Evolutionary conservation across 2,113 vertebrate species (phyloP), one percentile per base, ranked within the genome.

Genomic region (Rhinogobius similis): DNA sequence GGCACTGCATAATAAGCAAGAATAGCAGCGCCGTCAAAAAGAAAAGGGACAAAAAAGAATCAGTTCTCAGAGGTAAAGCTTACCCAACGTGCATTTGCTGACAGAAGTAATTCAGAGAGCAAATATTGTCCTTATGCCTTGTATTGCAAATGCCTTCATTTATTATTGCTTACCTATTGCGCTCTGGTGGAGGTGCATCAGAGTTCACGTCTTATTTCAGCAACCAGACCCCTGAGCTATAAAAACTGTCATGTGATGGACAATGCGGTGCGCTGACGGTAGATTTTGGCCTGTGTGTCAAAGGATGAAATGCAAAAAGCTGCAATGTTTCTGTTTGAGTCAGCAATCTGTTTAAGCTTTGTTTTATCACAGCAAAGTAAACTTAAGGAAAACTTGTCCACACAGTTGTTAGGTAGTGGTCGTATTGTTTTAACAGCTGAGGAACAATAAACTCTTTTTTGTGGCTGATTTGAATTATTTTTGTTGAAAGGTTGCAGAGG

Each of bases 1-100:
- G 89, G 78, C 89, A 89, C 86, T 82, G 91, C 91, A 89, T 91
- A 89, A 88, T 90, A 88, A 90, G 88, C 86, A 79, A 82, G 84
- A 88, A 82, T 80, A 87, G 79, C 82, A 81, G 82, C 61, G 52
- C 77, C 74, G 82, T 58, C 63, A 76, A 71, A 39, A 53, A 0
- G 56, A 46, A 26, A n/a, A 55, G 61, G 32, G 27, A 62, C 18
- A 48, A 75, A 62, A 69, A 20, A 24, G 83, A 75, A 68, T 81
- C 53, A 12, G 73, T 75, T 82, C 73, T 67, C 39, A 11, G 16
- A 70, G 69, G 68, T 53, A 52, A 78, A 65, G 75, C 74, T 82
- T 75, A 83, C 55, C 68, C 74, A 74, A 79, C 65, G 61, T 74
- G 55, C 65, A 77, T 77, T 69, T 88, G 87, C 88, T 91, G 89